Evolutionary conservation across 2,797 vertebrate species (phyloP).

Genomic region (Periparus ater): DNA sequence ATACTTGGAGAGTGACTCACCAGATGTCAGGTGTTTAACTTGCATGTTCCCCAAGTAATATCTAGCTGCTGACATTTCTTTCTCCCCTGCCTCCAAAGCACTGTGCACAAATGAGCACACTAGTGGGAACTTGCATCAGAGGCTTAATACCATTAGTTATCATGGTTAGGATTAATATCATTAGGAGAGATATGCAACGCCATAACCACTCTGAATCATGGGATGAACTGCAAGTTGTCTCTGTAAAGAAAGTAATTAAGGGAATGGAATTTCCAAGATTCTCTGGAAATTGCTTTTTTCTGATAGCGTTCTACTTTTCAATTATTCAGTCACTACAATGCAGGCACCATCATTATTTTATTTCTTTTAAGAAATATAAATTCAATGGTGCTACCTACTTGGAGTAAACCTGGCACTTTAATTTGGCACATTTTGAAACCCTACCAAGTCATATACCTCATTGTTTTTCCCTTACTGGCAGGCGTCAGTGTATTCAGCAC

Average conservation of each 20-base stretch:
- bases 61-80: not conserved
- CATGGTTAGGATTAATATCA: not conserved
- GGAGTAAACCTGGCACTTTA: not conserved
- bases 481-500: not conserved
- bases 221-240: not conserved
- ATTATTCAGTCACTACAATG: not conserved
- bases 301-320: not conserved
- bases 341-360: not conserved
- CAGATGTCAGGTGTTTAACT: slow-evolving; percentile 34
- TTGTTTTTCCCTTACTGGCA: not conserved
- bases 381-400: not conserved
- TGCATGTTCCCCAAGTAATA: slow-evolving; percentile 12
- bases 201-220: not conserved
- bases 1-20: slow-evolving; percentile 20
- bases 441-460: not conserved
- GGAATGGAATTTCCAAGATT: not conserved
- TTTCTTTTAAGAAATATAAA: not conserved
- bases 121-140: not conserved
- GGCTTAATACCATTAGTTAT: not conserved
- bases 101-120: not conserved
- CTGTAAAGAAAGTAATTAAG: not conserved
- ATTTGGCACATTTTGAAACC: not conserved
- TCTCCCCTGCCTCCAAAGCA: not conserved
- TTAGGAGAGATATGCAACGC: not conserved
- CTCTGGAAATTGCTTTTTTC: not conserved